Percentiles rank a stretch among this genome's conserved stretches.
Evolutionary conservation across 2,797 vertebrate genomes (phyloP).

Genomic region (Falco cherrug): DNA sequence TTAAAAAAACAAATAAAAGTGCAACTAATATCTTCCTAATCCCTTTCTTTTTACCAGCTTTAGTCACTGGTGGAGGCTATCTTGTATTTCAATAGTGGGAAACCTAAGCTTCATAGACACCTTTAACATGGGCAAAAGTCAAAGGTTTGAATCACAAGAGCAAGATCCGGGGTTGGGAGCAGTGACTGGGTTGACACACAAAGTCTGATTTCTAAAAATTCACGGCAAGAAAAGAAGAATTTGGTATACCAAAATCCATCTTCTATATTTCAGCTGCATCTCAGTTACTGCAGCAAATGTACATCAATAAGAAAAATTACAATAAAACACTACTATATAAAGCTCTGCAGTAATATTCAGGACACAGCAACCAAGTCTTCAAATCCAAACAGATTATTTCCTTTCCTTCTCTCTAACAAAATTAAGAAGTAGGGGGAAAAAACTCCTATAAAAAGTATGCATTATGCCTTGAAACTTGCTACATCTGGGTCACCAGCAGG

Average conservation of each 20-base stretch:
- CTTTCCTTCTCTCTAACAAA: neutral
- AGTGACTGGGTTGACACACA: neutral
- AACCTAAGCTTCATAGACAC: neutral
- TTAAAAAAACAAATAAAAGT: neutral
- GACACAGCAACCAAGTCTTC: neutral
- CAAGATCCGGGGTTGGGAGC: neutral
- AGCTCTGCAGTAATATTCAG: neutral
- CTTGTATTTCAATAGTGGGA: neutral
- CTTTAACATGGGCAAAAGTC: neutral
- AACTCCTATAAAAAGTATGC: fast-evolving
- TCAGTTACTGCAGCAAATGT: neutral
- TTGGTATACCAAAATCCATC: neutral
- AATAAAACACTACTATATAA: neutral
- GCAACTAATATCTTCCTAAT: neutral
- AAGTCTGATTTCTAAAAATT: neutral
- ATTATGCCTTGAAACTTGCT: neutral
- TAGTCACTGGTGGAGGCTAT: neutral
- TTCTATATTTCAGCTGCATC: neutral
- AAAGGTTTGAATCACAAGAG: neutral
- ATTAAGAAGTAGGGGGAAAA: fast-evolving
- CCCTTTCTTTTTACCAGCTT: neutral
- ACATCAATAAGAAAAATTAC: neutral
- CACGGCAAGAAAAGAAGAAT: neutral
- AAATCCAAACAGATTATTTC: neutral
- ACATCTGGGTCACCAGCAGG: neutral